Base-by-base conservation (phyloP, 1,140 invertebrate species). In the Goniozus legneri region DNA sequence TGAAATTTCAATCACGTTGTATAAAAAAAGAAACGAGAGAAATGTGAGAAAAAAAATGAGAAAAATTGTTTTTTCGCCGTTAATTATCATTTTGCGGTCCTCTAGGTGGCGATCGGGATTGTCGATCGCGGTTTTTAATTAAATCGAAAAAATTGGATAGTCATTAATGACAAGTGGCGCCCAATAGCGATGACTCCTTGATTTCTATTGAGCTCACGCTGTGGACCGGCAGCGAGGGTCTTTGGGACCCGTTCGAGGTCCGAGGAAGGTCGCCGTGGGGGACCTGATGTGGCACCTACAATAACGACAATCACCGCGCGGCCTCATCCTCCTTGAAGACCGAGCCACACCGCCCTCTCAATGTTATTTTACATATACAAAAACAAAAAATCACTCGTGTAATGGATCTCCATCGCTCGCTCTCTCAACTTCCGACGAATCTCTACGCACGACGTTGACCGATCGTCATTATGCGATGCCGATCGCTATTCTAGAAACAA, bases 121-220 rank as follows among this genome's bases (percentile, higher is more conserved):
- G 67, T 71, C 67, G n/a, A 68, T 71, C 61, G 64, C 44, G 43
- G 46, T 71, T n/a, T n/a, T 64, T 69, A 71, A 71, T 71, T 72
- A 73, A 72, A 72, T 67, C 62, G 67, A 68, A 65, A 69, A 71
- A 54, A n/a, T n/a, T 58, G 56, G 62, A 62, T 51, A 70, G 67
- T 73, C 67, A 71, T 73, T 72, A 73, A 73, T 70, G 69, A 70
- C 71, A 73, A 72, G 69, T 73, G 71, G 71, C 68, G 69, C 71
- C 67, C 69, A 69, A 69, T 73, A 64, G 67, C 52, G 62, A 73
- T 73, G 71, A 73, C 67, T 72, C 46, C 52, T 58, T 71, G 58
- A 59, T 69, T 73, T 73, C 66, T 65, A 72, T 72, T 68, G 57
- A 71, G 54, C 58, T 38, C 62, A 63, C 46, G 66, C 61, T 68